Conservation (phyloP, 2,797 vertebrate genomes). For the Crocidura indochinensis region DNA sequence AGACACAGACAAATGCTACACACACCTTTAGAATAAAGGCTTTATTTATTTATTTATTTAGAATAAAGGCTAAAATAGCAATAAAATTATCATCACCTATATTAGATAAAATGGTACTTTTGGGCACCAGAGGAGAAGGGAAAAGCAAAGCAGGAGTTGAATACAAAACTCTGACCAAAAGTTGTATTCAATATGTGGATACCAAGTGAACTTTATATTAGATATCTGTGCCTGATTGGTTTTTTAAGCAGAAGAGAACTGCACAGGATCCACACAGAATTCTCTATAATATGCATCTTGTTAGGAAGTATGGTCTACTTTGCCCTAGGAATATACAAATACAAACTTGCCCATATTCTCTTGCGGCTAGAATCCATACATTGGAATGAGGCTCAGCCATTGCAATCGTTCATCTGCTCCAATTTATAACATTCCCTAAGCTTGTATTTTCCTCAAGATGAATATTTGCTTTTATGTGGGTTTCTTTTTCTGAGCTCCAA, state of each 20-base stretch:
- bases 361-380: background rate
- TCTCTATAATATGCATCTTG: rapidly evolving
- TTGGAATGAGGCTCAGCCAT: background rate
- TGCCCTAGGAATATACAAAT: conserved; percentile 1
- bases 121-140: too few species aligned
- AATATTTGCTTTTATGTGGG: too few species aligned
- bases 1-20: background rate
- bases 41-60: too few species aligned
- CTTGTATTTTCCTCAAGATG: background rate
- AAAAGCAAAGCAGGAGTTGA: too few species aligned
- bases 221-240: background rate
- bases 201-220: background rate
- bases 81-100: too few species aligned
- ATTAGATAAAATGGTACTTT: too few species aligned
- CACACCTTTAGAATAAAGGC: conserved; percentile 3
- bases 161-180: too few species aligned
- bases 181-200: too few species aligned
- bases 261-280: background rate
- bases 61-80: conserved; percentile 45
- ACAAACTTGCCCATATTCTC: background rate
- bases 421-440: background rate
- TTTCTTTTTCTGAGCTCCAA: too few species aligned
- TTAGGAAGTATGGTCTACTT: background rate
- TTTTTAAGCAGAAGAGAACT: background rate
- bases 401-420: background rate